Conservation (phyloP, 2,113 vertebrate species). For the Oxyura jamaicensis region DNA sequence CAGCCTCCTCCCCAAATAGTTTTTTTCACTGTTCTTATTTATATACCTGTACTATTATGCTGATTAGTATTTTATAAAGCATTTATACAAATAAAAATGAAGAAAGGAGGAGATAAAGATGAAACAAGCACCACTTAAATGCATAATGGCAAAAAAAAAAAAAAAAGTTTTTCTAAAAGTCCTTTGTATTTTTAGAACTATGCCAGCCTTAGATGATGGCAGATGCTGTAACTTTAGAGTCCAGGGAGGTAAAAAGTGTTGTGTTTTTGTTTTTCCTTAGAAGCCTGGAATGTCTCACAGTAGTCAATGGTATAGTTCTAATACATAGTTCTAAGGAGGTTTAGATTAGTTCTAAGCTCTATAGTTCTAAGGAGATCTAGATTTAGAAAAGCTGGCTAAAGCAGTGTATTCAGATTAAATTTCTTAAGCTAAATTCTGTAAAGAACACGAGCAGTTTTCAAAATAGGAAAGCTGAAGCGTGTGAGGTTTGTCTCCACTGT, state of each 20-base stretch:
- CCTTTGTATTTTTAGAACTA: background rate
- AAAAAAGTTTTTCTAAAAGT: background rate
- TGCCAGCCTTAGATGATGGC: background rate
- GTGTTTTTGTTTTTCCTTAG: background rate
- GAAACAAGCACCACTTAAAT: rapidly evolving
- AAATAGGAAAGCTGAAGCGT: background rate
- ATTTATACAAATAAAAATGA: background rate
- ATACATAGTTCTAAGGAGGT: background rate
- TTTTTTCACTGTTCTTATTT: background rate
- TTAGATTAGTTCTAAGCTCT: background rate
- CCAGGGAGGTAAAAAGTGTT: background rate
- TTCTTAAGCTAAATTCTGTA: background rate
- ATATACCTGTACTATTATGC: rapidly evolving
- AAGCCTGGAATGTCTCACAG: background rate
- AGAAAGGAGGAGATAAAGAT: background rate
- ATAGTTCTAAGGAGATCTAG: background rate
- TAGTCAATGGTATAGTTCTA: background rate
- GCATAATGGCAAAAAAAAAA: no score
- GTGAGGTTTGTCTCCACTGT: background rate
- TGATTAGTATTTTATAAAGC: rapidly evolving
- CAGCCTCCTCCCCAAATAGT: rapidly evolving
- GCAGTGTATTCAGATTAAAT: background rate
- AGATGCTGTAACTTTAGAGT: background rate
- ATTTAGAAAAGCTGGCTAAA: background rate
- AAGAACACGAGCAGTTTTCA: background rate